Percentiles rank a stretch among this genome's conserved stretches.
These are phyloP conservation scores for Oligia latruncula DNA, from an alignment of 2,888 invertebrate genomes.

Conservation along the genomic window DNA sequence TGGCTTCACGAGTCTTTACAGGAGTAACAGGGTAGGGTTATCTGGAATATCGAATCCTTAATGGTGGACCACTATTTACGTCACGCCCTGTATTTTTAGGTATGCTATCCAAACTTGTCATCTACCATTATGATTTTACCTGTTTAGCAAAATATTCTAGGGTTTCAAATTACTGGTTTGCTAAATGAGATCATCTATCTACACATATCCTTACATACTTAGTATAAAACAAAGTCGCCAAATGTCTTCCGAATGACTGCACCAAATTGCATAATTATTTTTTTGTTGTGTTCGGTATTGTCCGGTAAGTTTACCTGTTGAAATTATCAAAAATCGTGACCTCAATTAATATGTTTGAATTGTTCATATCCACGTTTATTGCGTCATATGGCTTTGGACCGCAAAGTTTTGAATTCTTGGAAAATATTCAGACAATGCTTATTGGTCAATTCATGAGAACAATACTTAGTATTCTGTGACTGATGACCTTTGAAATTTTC, in stretches of 20 bases:
- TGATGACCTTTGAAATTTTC: conserved; percentile 22
- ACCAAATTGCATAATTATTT: too few species aligned
- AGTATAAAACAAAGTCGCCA: too few species aligned
- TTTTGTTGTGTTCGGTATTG: too few species aligned
- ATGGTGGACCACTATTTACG: too few species aligned
- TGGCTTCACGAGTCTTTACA: neutral
- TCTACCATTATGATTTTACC: too few species aligned
- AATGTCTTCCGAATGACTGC: too few species aligned
- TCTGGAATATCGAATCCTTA: too few species aligned
- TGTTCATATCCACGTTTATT: neutral
- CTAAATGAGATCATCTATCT: neutral
- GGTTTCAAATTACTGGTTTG: neutral
- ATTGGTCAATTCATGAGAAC: conserved; percentile 15
- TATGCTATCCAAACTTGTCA: too few species aligned
- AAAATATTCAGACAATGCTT: neutral
- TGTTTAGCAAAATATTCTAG: neutral
- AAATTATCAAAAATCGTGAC: neutral
- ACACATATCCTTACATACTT: too few species aligned
- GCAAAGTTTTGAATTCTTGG: conserved; percentile 12
- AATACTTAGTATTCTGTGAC: conserved; percentile 1
- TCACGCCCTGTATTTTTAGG: too few species aligned
- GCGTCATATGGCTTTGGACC: neutral
- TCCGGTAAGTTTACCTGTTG: neutral
- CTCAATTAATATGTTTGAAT: neutral
- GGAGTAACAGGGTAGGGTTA: neutral